Evolutionary conservation across 1,140 invertebrate genomes (phyloP).

Genomic region (Microplitis mediator): DNA sequence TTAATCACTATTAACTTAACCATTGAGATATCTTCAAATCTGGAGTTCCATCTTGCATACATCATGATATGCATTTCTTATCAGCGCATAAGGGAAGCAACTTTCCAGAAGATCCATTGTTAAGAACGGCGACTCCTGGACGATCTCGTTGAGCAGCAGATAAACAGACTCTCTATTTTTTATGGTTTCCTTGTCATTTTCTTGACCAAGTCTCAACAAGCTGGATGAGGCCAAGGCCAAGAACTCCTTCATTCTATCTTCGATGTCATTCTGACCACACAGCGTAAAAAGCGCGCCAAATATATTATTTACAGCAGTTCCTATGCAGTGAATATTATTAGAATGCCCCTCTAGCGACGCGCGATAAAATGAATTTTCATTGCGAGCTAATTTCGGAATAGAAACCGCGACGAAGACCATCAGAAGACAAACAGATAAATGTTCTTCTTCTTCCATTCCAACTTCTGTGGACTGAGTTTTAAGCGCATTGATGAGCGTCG

Average conservation of each 20-base stretch:
- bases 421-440: slow-evolving; percentile 90
- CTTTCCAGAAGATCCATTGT: slow-evolving; percentile 98
- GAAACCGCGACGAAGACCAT: slow-evolving; percentile 99
- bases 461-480: slow-evolving; percentile 84
- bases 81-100: slow-evolving; percentile 96
- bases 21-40: slow-evolving; percentile 55
- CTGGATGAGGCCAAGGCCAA: slow-evolving; percentile 95
- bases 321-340: slow-evolving; percentile 98
- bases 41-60: slow-evolving; percentile 88
- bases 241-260: slow-evolving; percentile 98
- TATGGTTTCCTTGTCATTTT: slow-evolving; percentile 92
- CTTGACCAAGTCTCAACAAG: slow-evolving; percentile 89
- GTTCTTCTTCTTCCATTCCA: slow-evolving; percentile 83
- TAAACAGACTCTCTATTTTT: slow-evolving; percentile 96
- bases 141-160: slow-evolving; percentile 92
- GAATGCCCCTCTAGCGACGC: slow-evolving; percentile 93
- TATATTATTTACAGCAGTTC: slow-evolving; percentile 94
- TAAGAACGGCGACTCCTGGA: slow-evolving; percentile 95
- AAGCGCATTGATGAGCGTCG: slow-evolving; percentile 87
- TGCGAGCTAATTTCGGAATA: slow-evolving; percentile 92
- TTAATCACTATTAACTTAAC: too few species aligned
- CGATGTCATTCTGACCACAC: slow-evolving; percentile 92
- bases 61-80: slow-evolving; percentile 95
- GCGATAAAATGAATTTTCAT: slow-evolving; percentile 86
- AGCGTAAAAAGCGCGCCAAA: slow-evolving; percentile 96